Conservation (phyloP, 2,797 vertebrate species). For the Phylloscopus collybita region DNA sequence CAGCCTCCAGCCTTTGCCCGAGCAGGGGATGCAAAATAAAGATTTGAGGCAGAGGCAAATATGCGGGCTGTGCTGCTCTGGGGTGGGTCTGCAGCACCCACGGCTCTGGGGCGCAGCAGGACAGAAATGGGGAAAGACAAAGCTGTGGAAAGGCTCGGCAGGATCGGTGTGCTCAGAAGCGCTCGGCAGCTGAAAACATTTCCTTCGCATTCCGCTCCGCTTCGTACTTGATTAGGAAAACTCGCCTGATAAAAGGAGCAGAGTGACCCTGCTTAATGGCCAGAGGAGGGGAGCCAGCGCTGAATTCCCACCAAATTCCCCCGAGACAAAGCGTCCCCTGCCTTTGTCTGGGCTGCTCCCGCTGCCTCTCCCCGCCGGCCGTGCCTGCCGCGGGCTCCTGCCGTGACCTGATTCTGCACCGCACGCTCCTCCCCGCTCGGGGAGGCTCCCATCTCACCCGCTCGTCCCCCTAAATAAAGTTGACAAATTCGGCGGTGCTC, state of each 20-base stretch:
- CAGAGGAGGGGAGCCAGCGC: neutral
- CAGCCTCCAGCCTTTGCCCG: neutral
- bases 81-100: neutral
- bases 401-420: constrained; percentile 57
- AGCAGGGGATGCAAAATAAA: neutral
- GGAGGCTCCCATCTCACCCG: constrained; percentile 51
- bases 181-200: neutral
- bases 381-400: neutral
- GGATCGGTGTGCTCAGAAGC: neutral
- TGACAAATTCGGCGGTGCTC: constrained; percentile 57
- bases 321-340: neutral
- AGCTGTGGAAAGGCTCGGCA: neutral
- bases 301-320: neutral
- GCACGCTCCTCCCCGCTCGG: constrained; percentile 58
- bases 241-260: neutral
- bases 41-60: neutral
- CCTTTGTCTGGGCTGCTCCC: constrained; percentile 25
- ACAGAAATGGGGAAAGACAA: neutral
- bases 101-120: neutral
- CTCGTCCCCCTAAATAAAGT: constrained; percentile 73
- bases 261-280: neutral
- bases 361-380: neutral
- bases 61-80: neutral
- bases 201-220: neutral
- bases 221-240: neutral